Base-by-base conservation (phyloP, 2,888 invertebrate genomes). In the Cataglyphis livida region DNA sequence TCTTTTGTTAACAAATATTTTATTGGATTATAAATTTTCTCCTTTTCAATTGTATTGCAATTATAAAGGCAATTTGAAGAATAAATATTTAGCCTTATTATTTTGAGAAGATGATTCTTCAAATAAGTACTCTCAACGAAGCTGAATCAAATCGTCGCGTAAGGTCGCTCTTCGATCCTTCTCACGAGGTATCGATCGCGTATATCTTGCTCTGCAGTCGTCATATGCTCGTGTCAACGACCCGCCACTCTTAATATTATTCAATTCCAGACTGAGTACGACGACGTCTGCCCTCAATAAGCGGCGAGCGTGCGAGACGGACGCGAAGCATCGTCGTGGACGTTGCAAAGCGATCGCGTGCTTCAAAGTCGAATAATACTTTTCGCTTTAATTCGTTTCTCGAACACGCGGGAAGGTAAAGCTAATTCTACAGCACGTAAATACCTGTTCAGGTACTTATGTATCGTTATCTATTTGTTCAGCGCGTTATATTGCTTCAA, bases 211-310 rank as follows among this genome's bases (percentile, higher is more conserved):
- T 64, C 70, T 74, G 65, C 78, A 62, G 82, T 65, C 81, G 79
- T 62, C 41, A 68, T 57, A 59, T 81, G 73, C 65, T 85, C 79
- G 85, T 87, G 89, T 89, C 89, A 89, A 89, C 83, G 89, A 89
- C 89, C 89, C 89, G 89, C 87, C 83, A 82, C 83, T 88, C 89
- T 89, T 87, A 88, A 89, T 89, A 87, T 83, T 68, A 79, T 89
- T 68, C 88, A 89, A 89, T 89, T 89, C 87, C 81, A 82, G 75
- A 64, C 44, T 32, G 57, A 35, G 64, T 70, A 82, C 87, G 85
- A 86, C 86, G 78, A 81, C 84, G 84, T 87, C 82, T 66, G 84
- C 79, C 87, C 87, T 83, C 81, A 74, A 86, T 87, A 86, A 86
- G 73, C 70, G 85, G 64, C 85, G 70, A 71, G 21, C 35, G 65